Conservation (phyloP, 2,113 vertebrate genomes). For the Rissa tridactyla region DNA sequence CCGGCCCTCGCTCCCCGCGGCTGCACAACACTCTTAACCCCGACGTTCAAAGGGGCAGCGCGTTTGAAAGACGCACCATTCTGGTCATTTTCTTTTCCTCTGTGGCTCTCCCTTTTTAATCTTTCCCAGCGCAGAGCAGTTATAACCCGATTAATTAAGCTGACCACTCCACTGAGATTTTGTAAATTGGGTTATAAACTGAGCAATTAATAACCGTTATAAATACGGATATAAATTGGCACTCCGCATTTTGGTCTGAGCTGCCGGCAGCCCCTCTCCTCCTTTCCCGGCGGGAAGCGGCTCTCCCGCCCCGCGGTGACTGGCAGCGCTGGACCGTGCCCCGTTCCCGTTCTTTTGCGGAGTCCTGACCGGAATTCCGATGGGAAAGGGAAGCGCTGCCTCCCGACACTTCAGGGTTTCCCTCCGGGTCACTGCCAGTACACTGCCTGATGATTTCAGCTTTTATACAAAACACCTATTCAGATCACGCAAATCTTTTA, state of each 20-base stretch:
- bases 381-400: not conserved
- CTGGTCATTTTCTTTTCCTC: not conserved
- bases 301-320: fast-evolving
- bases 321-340: not conserved
- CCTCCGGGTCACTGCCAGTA: not conserved
- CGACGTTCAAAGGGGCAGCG: fast-evolving
- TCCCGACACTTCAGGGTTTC: fast-evolving
- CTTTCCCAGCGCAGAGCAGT: not conserved
- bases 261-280: not conserved
- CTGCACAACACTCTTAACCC: not conserved
- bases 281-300: fast-evolving
- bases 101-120: not conserved
- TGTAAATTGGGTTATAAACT: not conserved
- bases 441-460: not conserved
- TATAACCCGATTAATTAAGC: not conserved
- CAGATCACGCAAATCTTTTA: not conserved
- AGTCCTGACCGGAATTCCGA: not conserved
- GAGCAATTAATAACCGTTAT: not conserved
- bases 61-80: fast-evolving
- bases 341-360: fast-evolving
- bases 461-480: not conserved
- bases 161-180: not conserved
- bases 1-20: fast-evolving
- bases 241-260: fast-evolving
- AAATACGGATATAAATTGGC: fast-evolving